Conservation (phyloP, 2,888 invertebrate genomes). For the Hylaea fasciaria region DNA sequence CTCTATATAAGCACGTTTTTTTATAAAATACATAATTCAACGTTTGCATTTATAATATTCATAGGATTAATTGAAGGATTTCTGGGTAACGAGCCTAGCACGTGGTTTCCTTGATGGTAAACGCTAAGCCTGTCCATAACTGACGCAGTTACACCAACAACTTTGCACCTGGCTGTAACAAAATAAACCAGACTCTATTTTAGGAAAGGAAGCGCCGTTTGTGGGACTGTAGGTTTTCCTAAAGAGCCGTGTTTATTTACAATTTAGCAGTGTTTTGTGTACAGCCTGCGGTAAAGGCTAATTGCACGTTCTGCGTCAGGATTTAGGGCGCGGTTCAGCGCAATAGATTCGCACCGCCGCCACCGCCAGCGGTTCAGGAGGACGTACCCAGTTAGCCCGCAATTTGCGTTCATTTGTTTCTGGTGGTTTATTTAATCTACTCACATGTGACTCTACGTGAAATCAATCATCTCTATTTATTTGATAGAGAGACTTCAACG, state of each 20-base stretch:
- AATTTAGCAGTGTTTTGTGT: slow-evolving; percentile 41
- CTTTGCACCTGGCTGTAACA: not conserved
- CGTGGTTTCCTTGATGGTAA: no score
- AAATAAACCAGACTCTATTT: not conserved
- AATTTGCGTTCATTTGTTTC: slow-evolving; percentile 44
- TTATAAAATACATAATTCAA: no score
- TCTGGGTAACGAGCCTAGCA: no score
- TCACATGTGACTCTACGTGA: no score
- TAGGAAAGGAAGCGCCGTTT: no score
- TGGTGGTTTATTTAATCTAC: not conserved
- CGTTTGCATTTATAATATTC: no score
- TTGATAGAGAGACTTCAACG: no score
- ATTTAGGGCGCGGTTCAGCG: slow-evolving; percentile 63
- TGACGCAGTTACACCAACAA: no score
- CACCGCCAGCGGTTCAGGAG: slow-evolving; percentile 51
- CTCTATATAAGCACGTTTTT: no score
- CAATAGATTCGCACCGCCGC: slow-evolving; percentile 62
- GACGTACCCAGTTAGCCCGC: slow-evolving; percentile 54
- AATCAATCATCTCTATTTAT: no score
- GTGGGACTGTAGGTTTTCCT: slow-evolving; percentile 8
- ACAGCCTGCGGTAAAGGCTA: slow-evolving; percentile 45
- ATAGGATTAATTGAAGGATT: no score
- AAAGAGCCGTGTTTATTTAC: slow-evolving; percentile 24
- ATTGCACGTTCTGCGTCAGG: slow-evolving; percentile 63
- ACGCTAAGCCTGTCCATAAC: no score